phyloP scores from a whole-genome alignment of 2,888 invertebrate species.

The Ryuthela nishihirai region DNA sequence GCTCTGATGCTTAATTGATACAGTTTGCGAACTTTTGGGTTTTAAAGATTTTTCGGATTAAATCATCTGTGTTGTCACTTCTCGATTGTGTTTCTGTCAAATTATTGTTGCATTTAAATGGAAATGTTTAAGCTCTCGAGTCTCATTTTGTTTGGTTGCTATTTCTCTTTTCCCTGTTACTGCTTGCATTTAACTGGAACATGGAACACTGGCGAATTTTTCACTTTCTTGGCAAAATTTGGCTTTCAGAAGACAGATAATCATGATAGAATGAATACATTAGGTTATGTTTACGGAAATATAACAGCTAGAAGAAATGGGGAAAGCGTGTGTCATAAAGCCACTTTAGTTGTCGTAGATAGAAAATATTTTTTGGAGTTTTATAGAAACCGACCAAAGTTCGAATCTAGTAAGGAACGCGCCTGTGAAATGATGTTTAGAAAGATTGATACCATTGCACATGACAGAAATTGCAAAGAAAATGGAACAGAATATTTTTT shows the following conservation, averaged over 20 bases:
- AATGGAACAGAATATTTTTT: constrained; percentile 73
- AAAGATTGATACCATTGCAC: constrained; percentile 74
- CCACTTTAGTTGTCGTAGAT: constrained; percentile 83
- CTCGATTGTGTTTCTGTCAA: no score
- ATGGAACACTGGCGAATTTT: constrained; percentile 29
- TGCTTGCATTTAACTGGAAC: constrained; percentile 28
- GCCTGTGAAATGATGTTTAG: constrained; percentile 86
- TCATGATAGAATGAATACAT: constrained; percentile 76
- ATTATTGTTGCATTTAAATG: no score
- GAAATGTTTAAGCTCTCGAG: no score
- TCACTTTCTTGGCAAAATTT: constrained; percentile 69
- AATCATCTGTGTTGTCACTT: no score
- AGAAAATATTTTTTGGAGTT: constrained; percentile 82
- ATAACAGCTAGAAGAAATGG: constrained; percentile 58
- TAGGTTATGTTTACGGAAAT: constrained; percentile 95
- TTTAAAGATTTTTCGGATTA: no score
- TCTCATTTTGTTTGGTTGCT: no score
- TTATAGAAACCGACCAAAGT: constrained; percentile 70
- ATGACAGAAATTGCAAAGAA: constrained; percentile 75
- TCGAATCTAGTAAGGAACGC: constrained; percentile 58
- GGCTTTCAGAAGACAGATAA: constrained; percentile 94
- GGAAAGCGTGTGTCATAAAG: constrained; percentile 13
- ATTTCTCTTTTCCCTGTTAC: no score
- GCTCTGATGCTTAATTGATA: no score
- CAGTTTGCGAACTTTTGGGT: no score